A percentile compares a stretch with the other conserved stretches of the same genome.
Conservation (phyloP, 2,113 vertebrate genomes). For the Sceloporus tristichus region DNA sequence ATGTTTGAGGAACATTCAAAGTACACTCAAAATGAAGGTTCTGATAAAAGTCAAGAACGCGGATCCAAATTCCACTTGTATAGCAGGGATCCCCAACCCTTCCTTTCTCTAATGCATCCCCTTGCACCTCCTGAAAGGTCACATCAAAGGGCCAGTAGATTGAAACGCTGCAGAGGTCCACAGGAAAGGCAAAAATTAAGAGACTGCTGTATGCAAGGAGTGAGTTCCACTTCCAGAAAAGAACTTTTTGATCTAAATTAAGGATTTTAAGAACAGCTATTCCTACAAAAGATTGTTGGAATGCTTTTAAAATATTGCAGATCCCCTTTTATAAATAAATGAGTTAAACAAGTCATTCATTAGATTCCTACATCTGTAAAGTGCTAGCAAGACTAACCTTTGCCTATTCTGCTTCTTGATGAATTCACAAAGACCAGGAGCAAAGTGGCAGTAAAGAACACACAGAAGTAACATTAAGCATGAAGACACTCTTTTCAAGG, state of each 20-base stretch:
- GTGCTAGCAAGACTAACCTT: constrained; percentile 25
- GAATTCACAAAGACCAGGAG: constrained; percentile 21
- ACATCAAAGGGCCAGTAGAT: not conserved
- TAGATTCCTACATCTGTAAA: constrained; percentile 20
- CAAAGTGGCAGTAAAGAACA: constrained; percentile 37
- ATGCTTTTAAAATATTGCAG: not conserved
- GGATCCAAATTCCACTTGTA: not conserved
- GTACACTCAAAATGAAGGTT: not conserved
- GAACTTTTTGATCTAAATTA: not conserved
- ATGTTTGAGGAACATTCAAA: not conserved
- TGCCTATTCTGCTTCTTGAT: constrained; percentile 31
- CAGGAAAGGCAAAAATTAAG: not conserved
- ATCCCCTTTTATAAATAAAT: not conserved
- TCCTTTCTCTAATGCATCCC: not conserved
- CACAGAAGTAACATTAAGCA: constrained; percentile 37
- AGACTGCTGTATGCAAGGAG: not conserved
- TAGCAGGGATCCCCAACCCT: not conserved
- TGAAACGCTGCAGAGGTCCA: not conserved
- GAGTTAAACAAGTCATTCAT: not conserved
- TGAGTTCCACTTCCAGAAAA: not conserved
- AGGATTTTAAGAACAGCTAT: not conserved
- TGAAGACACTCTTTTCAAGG: constrained; percentile 4
- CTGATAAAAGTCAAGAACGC: not conserved
- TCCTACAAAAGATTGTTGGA: not conserved
- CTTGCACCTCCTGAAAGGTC: not conserved